Conservation (phyloP, 2,888 invertebrate species). For the Phyllotreta striolata region DNA sequence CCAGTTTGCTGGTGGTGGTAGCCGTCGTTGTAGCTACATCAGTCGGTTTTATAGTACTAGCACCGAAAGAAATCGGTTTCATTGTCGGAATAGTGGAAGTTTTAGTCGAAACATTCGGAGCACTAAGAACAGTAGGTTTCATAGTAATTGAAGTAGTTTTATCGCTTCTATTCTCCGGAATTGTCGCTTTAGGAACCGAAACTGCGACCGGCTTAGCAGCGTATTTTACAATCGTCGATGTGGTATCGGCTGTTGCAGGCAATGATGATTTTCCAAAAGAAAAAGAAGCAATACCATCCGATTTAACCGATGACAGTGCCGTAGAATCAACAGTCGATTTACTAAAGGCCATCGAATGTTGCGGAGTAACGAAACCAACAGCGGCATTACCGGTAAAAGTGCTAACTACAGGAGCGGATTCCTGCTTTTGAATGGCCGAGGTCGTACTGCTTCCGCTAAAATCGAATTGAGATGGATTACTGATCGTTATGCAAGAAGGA, state of each 20-base stretch:
- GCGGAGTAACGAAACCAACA: conserved; percentile 9
- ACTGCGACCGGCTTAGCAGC: too few species aligned
- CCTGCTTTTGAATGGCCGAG: conserved; percentile 19
- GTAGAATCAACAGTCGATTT: too few species aligned
- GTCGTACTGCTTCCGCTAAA: conserved; percentile 28
- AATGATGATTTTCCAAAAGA: conserved; percentile 21
- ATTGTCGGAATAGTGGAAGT: conserved; percentile 4
- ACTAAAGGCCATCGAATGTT: too few species aligned
- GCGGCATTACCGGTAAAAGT: conserved; percentile 17
- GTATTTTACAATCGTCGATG: neutral
- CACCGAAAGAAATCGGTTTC: conserved; percentile 9
- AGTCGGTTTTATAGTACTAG: conserved; percentile 21
- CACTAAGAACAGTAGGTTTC: neutral
- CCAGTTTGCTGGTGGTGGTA: neutral
- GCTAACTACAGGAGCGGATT: neutral
- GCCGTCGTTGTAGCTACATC: neutral
- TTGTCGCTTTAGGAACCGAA: too few species aligned
- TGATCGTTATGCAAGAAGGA: conserved; percentile 4
- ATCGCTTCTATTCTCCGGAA: too few species aligned
- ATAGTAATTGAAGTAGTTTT: too few species aligned
- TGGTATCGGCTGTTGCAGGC: neutral
- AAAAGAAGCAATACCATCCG: conserved; percentile 14
- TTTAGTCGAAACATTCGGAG: conserved; percentile 23
- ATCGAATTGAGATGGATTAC: conserved; percentile 24
- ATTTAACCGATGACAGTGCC: conserved; percentile 19